phyloP scores from a whole-genome alignment of 2,113 vertebrate species.

The Upupa epops region DNA sequence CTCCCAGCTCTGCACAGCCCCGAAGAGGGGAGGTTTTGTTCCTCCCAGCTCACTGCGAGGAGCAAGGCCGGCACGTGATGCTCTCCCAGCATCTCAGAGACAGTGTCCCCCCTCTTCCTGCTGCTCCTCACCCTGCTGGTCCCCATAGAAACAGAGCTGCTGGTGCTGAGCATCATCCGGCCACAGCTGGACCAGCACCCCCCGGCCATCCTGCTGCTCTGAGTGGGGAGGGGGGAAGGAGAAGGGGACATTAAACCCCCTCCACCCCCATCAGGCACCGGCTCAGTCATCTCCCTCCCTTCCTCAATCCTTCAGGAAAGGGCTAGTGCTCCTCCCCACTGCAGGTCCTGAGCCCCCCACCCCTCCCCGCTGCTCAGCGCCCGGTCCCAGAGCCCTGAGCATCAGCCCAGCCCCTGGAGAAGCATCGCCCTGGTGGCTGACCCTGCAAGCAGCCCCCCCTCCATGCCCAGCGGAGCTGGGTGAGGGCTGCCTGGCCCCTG shows the following conservation, averaged over 20 bases:
- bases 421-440: too few relatives aligned
- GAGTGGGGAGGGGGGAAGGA: neutral
- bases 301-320: conserved; percentile 53
- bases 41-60: neutral
- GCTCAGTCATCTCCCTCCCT: conserved; percentile 22
- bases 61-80: neutral
- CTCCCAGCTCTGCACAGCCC: neutral
- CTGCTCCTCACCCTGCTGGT: neutral
- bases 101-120: neutral
- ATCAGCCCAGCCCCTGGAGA: rapidly evolving
- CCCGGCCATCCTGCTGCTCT: rapidly evolving
- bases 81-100: neutral
- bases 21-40: neutral
- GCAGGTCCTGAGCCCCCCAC: conserved; percentile 46
- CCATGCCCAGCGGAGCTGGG: rapidly evolving
- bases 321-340: neutral
- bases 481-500: neutral
- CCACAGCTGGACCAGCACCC: neutral
- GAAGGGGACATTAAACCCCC: neutral
- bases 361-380: neutral
- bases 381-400: rapidly evolving
- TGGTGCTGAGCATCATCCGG: neutral
- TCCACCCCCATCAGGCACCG: too few relatives aligned
- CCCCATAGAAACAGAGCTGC: neutral
- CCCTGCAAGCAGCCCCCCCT: neutral